Base-by-base conservation (phyloP, 1,140 invertebrate species). In the Ostrea denselamellosa region DNA sequence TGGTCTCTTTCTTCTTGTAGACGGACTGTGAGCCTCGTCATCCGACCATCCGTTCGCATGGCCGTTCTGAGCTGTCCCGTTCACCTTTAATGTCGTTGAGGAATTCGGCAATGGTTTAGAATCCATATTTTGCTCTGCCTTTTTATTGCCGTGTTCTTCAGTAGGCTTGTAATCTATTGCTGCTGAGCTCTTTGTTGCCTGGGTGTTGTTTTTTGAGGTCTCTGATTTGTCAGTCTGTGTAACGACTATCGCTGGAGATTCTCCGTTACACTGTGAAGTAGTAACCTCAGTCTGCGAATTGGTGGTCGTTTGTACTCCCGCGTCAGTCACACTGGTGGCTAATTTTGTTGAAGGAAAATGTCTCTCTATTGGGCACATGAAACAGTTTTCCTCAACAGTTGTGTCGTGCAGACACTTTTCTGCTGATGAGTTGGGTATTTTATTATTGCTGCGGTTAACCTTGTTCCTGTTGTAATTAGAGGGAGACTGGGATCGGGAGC, bases 401-500 rank as follows among this genome's bases (percentile, higher is more conserved):
- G 51, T 34, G 2, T 68, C 82, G 44, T 56, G n/a, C 25, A 53
- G 44, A 25, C 19, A 19, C 65, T 87, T 44, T 25, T 65, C 44
- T 19, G 85, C 34, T 77, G 8, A 28, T 88, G 44, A 52, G 52
- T 52, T 83, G 86, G 22, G 89, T 87, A 56, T 82, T 89, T 4
- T 90, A 28, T 88, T 58, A 17, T 22, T 81, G 25, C 52, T 56
- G 7, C 53, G 58, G 17, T 52, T 84, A 89, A 77, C 56, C 65
- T 87, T 87, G 86, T 90, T 14, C 86, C 90, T 8, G 86, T 87
- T 54, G 87, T 22, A 87, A 87, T 9, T 87, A 77, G 87, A 88
- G 58, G 82, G 90, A 22, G 86, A 90, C 71, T 86, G 89, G 52
- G 90, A 91, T 87, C 82, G 89, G 77, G 90, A 90, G 88, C 86